Conservation (phyloP, 2,113 vertebrate genomes). For the Ia io region DNA sequence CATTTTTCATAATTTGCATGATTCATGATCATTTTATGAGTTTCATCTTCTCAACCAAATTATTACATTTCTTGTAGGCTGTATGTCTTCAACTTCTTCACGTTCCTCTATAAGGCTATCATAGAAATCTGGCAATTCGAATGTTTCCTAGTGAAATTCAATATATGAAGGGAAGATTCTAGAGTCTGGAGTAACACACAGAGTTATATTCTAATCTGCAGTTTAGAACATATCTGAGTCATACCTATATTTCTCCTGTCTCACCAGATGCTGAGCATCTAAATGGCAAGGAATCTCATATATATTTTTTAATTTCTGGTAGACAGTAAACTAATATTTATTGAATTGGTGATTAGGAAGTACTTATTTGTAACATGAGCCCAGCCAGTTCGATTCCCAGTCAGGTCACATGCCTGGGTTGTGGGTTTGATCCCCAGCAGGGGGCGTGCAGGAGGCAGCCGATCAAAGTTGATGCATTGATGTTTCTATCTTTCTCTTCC, state of each 20-base stretch:
- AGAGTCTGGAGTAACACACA: not conserved
- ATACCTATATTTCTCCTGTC: not conserved
- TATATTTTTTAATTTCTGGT: not conserved
- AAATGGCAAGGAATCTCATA: not conserved
- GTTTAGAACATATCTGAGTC: not conserved
- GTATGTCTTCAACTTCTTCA: not conserved
- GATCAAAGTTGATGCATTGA: too few species aligned
- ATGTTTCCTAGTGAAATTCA: slow-evolving; percentile 10
- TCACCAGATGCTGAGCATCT: not conserved
- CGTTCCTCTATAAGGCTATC: not conserved
- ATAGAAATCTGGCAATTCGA: not conserved
- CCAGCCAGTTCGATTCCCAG: too few species aligned
- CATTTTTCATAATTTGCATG: not conserved
- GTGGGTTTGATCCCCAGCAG: too few species aligned
- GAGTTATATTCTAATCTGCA: not conserved
- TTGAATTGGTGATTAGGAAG: slow-evolving; percentile 2
- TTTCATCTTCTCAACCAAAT: not conserved
- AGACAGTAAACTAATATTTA: not conserved
- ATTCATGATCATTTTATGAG: not conserved
- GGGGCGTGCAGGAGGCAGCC: too few species aligned
- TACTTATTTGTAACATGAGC: not conserved
- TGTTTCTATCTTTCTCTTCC: too few species aligned
- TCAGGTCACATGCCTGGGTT: too few species aligned
- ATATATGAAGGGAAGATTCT: not conserved
- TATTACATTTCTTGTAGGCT: not conserved